These are phyloP conservation scores for Liasis olivaceus DNA, from an alignment of 2,797 vertebrate species.

Conservation along the genomic window DNA sequence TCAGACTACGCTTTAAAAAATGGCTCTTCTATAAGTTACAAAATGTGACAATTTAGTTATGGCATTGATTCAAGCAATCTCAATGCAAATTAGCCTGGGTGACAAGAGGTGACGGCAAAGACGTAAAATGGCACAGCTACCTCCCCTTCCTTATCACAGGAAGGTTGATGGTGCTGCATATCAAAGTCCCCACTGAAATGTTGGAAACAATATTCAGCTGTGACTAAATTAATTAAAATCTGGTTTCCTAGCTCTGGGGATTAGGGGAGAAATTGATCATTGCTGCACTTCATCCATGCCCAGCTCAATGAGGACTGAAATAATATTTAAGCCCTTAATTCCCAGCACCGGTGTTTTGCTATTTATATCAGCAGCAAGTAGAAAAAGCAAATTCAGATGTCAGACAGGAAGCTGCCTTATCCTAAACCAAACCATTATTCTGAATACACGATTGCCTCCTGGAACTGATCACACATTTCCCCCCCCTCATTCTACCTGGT, in stretches of 20 bases:
- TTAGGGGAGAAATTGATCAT: conserved; percentile 32
- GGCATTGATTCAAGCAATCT: background rate
- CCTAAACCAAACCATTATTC: background rate
- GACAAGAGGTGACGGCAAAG: background rate
- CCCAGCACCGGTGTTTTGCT: conserved; percentile 29
- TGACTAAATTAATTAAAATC: conserved; percentile 42
- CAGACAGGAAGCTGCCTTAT: background rate
- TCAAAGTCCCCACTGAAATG: conserved; percentile 8
- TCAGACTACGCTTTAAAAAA: conserved; percentile 8
- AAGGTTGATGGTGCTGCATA: background rate
- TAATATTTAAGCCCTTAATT: conserved; percentile 37
- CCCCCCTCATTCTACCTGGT: background rate
- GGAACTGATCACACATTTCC: background rate
- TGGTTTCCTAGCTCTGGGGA: background rate
- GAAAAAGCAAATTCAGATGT: conserved; percentile 5
- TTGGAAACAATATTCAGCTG: conserved; percentile 21
- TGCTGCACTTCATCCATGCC: conserved; percentile 40
- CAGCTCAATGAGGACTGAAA: conserved; percentile 30
- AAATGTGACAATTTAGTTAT: conserved; percentile 14
- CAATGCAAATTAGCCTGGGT: background rate
- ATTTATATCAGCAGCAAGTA: conserved; percentile 1
- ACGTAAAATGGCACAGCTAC: background rate
- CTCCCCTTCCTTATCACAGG: background rate
- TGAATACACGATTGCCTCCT: background rate
- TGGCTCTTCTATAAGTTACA: background rate